Evolutionary conservation across 1,140 invertebrate genomes (phyloP), one percentile per base, ranked within the genome.

Genomic region (Habropoda laboriosa): DNA sequence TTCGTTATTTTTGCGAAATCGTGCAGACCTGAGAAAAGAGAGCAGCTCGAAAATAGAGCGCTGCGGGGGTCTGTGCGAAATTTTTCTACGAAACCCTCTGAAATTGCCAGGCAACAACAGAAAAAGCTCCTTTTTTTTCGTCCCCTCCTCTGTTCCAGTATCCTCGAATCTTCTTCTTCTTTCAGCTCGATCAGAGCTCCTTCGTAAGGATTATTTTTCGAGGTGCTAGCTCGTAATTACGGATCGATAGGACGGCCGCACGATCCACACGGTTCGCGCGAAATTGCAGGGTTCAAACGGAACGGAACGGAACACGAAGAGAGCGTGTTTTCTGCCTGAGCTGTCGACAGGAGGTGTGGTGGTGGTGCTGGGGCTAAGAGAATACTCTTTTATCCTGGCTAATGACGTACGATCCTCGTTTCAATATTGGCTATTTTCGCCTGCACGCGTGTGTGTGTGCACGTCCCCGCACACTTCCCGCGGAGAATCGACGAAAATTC

Each of bases 181-280:
- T 55, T n/a, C 24, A n/a, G n/a, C n/a, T 24, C 21, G 45, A 35
- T 35, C 18, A n/a, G n/a, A n/a, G 12, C 32, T 13, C 5, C 16
- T 3, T 24, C 32, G 32, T 16, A 7, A n/a, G 21, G 47, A 5
- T 68, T 49, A 51, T 68, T 68, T 35, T 68, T 68, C 64, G n/a
- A 68, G 64, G 64, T 68, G 64, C 64, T 53, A 68, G 64, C 10
- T 68, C 64, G 47, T 68, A 68, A 68, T 68, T 68, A 68, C 30
- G 45, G 10, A 53, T 68, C 47, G 47, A 68, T 68, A 68, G 64
- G 47, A 68, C 6, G n/a, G 30, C 64, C 51, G 64, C 30, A 21
- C 32, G 64, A 51, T 68, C 64, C 64, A 16, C 21, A 16, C 21
- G 21, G 47, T 5, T 13, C 47, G 45, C 6, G 30, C 30, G 47